Evolutionary conservation across 2,113 vertebrate genomes (phyloP).

Genomic region (Neodontobutis hainanensis): DNA sequence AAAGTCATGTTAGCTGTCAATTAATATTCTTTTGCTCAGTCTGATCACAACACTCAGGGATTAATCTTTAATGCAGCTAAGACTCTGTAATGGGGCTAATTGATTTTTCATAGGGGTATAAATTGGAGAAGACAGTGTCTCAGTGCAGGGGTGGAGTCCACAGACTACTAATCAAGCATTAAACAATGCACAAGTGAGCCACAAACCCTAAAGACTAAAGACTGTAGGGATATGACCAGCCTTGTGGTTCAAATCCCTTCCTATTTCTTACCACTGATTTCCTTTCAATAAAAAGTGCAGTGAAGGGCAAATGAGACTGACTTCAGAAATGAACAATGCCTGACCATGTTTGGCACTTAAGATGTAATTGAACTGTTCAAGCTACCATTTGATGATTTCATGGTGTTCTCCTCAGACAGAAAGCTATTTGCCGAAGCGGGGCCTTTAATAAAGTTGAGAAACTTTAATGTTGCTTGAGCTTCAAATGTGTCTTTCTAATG

Average conservation of each 20-base stretch:
- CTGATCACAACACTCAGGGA: conserved; percentile 9
- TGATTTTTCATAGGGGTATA: conserved; percentile 45
- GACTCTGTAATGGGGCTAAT: conserved; percentile 50
- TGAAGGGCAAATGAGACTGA: not conserved
- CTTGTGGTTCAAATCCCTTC: too few species aligned
- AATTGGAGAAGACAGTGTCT: conserved; percentile 39
- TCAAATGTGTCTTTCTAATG: conserved; percentile 3
- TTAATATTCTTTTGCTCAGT: conserved; percentile 36
- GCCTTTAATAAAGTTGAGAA: conserved; percentile 31
- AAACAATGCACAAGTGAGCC: conserved; percentile 15
- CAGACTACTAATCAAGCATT: conserved; percentile 53
- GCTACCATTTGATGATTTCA: conserved; percentile 19
- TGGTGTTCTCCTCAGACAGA: conserved; percentile 13
- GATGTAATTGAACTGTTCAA: conserved; percentile 29
- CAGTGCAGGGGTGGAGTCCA: conserved; percentile 18
- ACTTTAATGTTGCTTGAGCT: conserved; percentile 15
- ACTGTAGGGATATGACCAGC: too few species aligned
- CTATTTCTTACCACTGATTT: too few species aligned
- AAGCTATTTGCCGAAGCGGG: conserved; percentile 9
- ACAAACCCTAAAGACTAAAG: not conserved
- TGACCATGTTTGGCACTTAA: not conserved
- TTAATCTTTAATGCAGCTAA: conserved; percentile 46
- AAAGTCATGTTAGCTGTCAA: conserved; percentile 42
- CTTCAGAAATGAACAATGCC: conserved; percentile 24
- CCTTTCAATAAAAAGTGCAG: too few species aligned